Evolutionary conservation across 2,113 vertebrate species (phyloP).

Genomic region (Labrus mixtus): DNA sequence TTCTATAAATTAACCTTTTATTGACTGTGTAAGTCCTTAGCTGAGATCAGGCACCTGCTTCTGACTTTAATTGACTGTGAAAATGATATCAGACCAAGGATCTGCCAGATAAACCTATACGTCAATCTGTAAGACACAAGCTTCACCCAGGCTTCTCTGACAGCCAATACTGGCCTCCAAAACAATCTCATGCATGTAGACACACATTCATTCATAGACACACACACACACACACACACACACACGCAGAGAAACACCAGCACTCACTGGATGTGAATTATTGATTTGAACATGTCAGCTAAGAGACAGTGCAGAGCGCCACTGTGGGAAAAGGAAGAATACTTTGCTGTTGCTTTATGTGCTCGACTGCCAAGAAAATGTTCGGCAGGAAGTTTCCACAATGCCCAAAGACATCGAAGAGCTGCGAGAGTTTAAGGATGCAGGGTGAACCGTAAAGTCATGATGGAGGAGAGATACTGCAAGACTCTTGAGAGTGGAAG

Average conservation of each 20-base stretch:
- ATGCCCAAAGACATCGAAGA: constrained; percentile 55
- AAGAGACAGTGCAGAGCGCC: constrained; percentile 69
- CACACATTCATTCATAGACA: constrained; percentile 3
- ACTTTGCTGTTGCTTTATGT: constrained; percentile 68
- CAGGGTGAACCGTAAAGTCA: constrained; percentile 29
- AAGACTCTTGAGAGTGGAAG: constrained; percentile 44
- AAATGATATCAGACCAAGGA: constrained; percentile 74
- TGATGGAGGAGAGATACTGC: constrained; percentile 36
- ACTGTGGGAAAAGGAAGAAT: constrained; percentile 66
- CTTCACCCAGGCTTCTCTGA: constrained; percentile 48
- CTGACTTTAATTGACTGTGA: constrained; percentile 75
- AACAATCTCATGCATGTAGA: constrained; percentile 54
- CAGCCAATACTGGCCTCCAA: constrained; percentile 39
- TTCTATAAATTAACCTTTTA: constrained; percentile 71
- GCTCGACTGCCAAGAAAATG: constrained; percentile 57
- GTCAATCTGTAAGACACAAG: constrained; percentile 68
- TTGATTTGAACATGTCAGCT: constrained; percentile 82
- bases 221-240: constrained; percentile 9
- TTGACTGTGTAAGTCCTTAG: constrained; percentile 66
- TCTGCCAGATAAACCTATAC: constrained; percentile 77
- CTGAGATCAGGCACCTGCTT: constrained; percentile 66
- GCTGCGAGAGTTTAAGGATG: constrained; percentile 48
- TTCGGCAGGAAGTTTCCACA: constrained; percentile 63
- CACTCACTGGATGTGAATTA: constrained; percentile 76
- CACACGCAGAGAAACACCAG: constrained; percentile 18